Conservation (phyloP, 2,888 invertebrate species). For the Andrena praecox region DNA sequence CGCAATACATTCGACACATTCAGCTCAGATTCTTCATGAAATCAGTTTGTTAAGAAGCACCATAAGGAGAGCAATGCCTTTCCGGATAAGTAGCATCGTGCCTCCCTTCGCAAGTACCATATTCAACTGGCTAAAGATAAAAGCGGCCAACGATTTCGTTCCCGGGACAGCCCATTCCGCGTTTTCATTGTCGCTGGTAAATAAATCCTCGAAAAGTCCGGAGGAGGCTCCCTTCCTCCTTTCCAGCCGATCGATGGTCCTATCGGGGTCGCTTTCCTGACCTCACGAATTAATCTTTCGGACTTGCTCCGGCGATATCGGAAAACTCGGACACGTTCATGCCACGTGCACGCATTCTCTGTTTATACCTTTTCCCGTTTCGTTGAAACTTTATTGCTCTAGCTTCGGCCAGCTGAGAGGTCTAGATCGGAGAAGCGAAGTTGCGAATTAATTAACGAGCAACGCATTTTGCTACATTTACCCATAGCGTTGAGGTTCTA, state of each 20-base stretch:
- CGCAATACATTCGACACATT: background rate
- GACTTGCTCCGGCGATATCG: conserved; percentile 33
- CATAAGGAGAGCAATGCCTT: background rate
- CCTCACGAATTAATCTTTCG: conserved; percentile 57
- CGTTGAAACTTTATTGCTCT: conserved; percentile 34
- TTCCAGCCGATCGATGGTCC: conserved; percentile 43
- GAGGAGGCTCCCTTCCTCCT: background rate
- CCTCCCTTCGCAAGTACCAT: background rate
- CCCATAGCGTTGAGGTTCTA: background rate
- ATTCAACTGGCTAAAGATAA: conserved; percentile 22
- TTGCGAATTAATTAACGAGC: background rate
- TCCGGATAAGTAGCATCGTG: background rate
- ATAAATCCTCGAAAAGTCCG: conserved; percentile 41
- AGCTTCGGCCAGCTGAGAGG: background rate
- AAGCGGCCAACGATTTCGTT: background rate
- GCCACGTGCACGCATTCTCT: conserved; percentile 30
- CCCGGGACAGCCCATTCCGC: conserved; percentile 21
- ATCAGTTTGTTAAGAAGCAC: background rate
- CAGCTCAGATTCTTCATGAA: background rate
- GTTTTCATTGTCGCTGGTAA: conserved; percentile 40
- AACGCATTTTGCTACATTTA: background rate
- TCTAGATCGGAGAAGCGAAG: background rate
- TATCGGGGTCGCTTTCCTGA: conserved; percentile 36
- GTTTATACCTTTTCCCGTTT: conserved; percentile 15
- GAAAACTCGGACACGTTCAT: conserved; percentile 52